Evolutionary conservation across 2,113 vertebrate species (phyloP), one percentile per base, ranked within the genome.

Genomic region (Sturnira hondurensis): DNA sequence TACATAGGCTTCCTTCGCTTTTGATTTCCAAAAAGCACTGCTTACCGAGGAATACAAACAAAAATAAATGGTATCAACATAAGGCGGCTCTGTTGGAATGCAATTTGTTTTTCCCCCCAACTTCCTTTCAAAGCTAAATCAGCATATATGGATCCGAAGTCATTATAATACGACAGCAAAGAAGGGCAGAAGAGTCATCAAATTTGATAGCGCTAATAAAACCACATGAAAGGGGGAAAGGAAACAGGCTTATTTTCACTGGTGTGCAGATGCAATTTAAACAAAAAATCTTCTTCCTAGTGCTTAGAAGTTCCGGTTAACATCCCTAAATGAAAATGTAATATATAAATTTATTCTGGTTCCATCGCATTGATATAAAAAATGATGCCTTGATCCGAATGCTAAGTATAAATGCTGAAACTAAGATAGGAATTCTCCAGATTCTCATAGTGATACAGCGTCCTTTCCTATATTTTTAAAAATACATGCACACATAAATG

Each of bases 161-260:
- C 33, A 67, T 86, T 97, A 54, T 5, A 83, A 76, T 71, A 87
- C 19, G 36, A 96, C 78, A 95, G 93, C 56, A 91, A 96, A 97
- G 97, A 97, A 93, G 41, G 85, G 28, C 87, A 96, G 22, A 24
- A 89, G 63, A 96, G 86, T 87, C 88, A 86, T 97, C 97, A 97
- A 73, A 96, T 96, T 93, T 97, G 93, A 98, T 89, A 67, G 81
- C 41, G 92, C 93, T 92, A 93, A 98, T 97, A 98, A 98, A 98
- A 93, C 38, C n/a, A 78, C 19, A 87, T 20, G 89, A 85, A 97
- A 45, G 2, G 70, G 16, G 1, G 31, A 73, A 93, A 94, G 93
- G 89, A 98, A 97, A n/a, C 12, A 95, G 41, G 16, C 36, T 94
- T 94, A 43, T 95, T 97, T 89, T 81, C 36, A 94, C 61, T 83